Base-by-base conservation (phyloP, 2,888 invertebrate genomes). In the Saturnia japonica region DNA sequence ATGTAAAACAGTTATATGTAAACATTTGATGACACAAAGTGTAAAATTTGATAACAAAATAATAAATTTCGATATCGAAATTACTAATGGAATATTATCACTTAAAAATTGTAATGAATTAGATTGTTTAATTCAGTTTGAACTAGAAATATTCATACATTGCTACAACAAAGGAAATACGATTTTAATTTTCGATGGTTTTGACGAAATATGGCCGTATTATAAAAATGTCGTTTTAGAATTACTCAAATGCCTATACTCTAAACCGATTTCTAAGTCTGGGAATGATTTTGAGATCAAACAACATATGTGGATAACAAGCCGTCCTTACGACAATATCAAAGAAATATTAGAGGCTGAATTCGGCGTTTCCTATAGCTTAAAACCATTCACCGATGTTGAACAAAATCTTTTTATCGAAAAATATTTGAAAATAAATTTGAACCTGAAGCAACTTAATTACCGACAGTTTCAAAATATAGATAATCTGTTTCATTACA, bases 201-300 rank as follows among this genome's bases (percentile, higher is more conserved):
- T 77, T 4, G 78, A 78, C 19, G 78, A 76, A 70, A 76, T 78
- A 7, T 78, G 76, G 57, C 77, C 78, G 0, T 66, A 73, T 64
- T 78, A 78, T 14, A 70, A 69, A 9, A 28, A 67, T 0, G 70
- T 70, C 51, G 75, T 74, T 0, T 34, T 75, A 28, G 74, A 68
- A 11, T 34, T 68, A 40, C 40, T 68, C 14, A 68, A 54, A 54
- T 34, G 34, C 22, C 22, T 68, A 40, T 19, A 25, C 12, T 11
- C 40, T 54, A 68, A 22, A 40, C 19, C 3, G 12, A 22, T 16
- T 54, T 12, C 28, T 11, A 47, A 47, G 7, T 47, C 47, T 47
- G 47, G 19, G 14, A 14, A 22, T 68, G 11, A 54, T 34, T 14
- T 8, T 4, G n/a, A 28, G 22, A 6, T n/a, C 14, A 51, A 40